Evolutionary conservation across 2,888 invertebrate genomes (phyloP).

Genomic region (Lomographa bimaculata): DNA sequence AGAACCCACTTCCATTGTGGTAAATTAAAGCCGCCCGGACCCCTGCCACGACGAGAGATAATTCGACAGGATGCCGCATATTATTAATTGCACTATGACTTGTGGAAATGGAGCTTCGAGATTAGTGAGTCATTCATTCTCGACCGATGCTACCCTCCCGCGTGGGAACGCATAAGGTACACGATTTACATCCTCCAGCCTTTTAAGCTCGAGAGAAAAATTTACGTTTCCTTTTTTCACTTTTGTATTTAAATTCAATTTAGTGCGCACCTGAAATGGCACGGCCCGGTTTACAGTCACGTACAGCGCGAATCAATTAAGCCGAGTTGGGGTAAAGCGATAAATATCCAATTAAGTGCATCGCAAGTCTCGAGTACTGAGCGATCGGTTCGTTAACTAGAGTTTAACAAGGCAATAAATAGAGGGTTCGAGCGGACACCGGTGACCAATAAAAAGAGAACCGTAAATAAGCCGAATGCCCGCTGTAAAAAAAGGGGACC

Average conservation of each 20-base stretch:
- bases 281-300: constrained; percentile 50
- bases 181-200: constrained; percentile 58
- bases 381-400: constrained; percentile 77
- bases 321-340: constrained; percentile 59
- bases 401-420: constrained; percentile 82
- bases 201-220: constrained; percentile 47
- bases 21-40: constrained; percentile 83
- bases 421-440: constrained; percentile 65
- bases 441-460: constrained; percentile 76
- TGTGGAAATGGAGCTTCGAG: constrained; percentile 80
- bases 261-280: constrained; percentile 44
- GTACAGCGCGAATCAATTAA: constrained; percentile 70
- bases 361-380: constrained; percentile 56
- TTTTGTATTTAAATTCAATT: constrained; percentile 48
- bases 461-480: constrained; percentile 77
- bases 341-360: constrained; percentile 75
- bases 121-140: constrained; percentile 82
- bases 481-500: constrained; percentile 79
- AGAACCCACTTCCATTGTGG: constrained; percentile 82
- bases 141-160: constrained; percentile 56
- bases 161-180: constrained; percentile 73
- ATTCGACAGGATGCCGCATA: constrained; percentile 84
- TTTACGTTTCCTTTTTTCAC: constrained; percentile 40
- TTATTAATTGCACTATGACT: constrained; percentile 84
- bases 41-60: constrained; percentile 82